A percentile compares a stretch with the other conserved stretches of the same genome.
Evolutionary conservation across 2,113 vertebrate species (phyloP).

Genomic region (Megaceryle maxima): DNA sequence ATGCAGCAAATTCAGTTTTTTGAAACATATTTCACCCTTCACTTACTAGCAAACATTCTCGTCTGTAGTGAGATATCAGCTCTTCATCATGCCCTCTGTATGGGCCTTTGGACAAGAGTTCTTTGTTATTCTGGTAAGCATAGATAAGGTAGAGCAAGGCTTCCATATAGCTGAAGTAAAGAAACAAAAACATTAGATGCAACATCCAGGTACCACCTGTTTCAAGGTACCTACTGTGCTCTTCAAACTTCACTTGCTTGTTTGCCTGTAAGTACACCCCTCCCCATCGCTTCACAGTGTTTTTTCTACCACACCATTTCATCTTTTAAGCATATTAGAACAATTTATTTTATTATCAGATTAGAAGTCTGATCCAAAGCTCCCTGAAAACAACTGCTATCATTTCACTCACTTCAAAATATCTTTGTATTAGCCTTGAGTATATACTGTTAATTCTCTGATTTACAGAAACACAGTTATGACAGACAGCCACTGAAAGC

Average conservation of each 20-base stretch:
- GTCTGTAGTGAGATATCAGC: conserved; percentile 89
- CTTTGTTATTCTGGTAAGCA: conserved; percentile 95
- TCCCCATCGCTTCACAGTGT: neutral
- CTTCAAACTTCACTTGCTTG: neutral
- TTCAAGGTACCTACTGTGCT: neutral
- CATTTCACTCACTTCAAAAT: neutral
- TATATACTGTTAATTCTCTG: neutral
- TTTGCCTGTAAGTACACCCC: neutral
- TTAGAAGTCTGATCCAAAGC: neutral
- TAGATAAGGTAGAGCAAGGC: conserved; percentile 93
- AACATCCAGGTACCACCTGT: neutral
- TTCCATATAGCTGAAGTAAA: conserved; percentile 86
- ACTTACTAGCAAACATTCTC: conserved; percentile 96
- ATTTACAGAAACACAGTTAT: neutral
- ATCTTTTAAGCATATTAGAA: neutral
- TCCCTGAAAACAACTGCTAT: neutral
- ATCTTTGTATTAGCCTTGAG: neutral
- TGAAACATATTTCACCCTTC: neutral
- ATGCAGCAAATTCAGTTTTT: neutral
- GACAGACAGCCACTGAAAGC: neutral
- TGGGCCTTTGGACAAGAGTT: conserved; percentile 88
- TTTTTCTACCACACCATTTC: neutral
- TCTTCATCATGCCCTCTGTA: conserved; percentile 92
- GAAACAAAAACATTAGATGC: conserved; percentile 16
- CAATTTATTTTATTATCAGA: neutral